phyloP scores from a whole-genome alignment of 2,113 vertebrate genomes.

The Cettia cetti region DNA sequence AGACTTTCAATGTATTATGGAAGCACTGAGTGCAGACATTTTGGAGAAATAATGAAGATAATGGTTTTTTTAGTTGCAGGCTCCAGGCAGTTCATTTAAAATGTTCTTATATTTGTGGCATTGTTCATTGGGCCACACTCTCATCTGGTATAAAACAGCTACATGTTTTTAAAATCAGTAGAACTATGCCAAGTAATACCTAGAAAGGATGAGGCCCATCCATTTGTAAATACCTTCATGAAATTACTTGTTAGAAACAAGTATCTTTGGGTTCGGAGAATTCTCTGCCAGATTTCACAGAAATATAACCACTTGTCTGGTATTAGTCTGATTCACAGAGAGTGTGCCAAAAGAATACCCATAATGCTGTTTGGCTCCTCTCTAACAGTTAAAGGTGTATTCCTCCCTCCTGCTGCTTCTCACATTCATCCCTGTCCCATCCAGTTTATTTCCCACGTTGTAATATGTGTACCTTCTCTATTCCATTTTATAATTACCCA shows the following conservation, averaged over 20 bases:
- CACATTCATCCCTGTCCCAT: not conserved
- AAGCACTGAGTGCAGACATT: not conserved
- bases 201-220: not conserved
- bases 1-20: not conserved
- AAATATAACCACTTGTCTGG: not conserved
- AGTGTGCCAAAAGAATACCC: slow-evolving; percentile 42
- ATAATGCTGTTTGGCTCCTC: slow-evolving; percentile 32
- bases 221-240: not conserved
- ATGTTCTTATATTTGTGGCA: not conserved
- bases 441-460: slow-evolving; percentile 12
- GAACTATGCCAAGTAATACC: not conserved
- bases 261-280: not conserved
- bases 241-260: not conserved
- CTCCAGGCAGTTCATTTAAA: not conserved
- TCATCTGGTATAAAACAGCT: not conserved
- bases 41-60: not conserved
- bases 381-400: not conserved
- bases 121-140: not conserved
- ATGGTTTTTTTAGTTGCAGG: not conserved
- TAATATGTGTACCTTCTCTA: not conserved
- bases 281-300: not conserved
- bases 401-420: slow-evolving; percentile 43
- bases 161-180: not conserved
- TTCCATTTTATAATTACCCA: slow-evolving; percentile 19
- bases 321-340: not conserved